Percentiles rank a stretch among this genome's conserved stretches.
Conservation (phyloP, 2,888 invertebrate genomes). For the Seira sanloemensis region DNA sequence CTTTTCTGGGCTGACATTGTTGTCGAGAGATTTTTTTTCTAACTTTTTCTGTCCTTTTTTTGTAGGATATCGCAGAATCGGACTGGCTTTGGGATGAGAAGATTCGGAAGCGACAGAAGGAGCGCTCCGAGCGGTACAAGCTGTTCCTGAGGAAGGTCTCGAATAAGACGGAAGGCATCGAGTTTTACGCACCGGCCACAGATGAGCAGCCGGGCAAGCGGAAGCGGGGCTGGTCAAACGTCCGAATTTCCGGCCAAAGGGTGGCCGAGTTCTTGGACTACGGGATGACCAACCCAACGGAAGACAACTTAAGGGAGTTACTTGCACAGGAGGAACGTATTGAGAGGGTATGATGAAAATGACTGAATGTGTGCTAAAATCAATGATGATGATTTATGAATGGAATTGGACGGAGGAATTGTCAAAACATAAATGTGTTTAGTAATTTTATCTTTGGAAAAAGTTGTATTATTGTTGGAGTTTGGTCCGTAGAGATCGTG, state of each 20-base stretch:
- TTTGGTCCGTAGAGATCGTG: too few species aligned
- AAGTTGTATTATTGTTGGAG: too few species aligned
- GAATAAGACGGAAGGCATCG: conserved; percentile 60
- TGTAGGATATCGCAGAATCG: conserved; percentile 90
- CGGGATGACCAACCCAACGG: conserved; percentile 66
- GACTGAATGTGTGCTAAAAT: too few species aligned
- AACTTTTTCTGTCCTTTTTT: neutral
- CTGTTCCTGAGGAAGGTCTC: conserved; percentile 61
- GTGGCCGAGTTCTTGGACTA: conserved; percentile 68
- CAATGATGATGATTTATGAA: too few species aligned
- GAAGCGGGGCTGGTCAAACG: conserved; percentile 39
- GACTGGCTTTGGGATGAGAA: conserved; percentile 93
- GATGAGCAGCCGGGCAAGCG: conserved; percentile 43
- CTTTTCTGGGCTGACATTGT: too few species aligned
- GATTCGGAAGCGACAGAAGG: conserved; percentile 87
- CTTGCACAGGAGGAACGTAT: conserved; percentile 64
- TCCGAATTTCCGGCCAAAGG: conserved; percentile 52
- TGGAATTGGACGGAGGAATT: too few species aligned
- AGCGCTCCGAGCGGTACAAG: conserved; percentile 77
- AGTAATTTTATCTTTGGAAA: too few species aligned
- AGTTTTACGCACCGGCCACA: conserved; percentile 39
- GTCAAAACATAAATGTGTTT: too few species aligned
- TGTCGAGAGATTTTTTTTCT: neutral
- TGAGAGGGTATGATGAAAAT: conserved; percentile 65
- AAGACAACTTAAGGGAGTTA: conserved; percentile 58